phyloP scores from a whole-genome alignment of 2,888 invertebrate species.

The Theretra japonica region DNA sequence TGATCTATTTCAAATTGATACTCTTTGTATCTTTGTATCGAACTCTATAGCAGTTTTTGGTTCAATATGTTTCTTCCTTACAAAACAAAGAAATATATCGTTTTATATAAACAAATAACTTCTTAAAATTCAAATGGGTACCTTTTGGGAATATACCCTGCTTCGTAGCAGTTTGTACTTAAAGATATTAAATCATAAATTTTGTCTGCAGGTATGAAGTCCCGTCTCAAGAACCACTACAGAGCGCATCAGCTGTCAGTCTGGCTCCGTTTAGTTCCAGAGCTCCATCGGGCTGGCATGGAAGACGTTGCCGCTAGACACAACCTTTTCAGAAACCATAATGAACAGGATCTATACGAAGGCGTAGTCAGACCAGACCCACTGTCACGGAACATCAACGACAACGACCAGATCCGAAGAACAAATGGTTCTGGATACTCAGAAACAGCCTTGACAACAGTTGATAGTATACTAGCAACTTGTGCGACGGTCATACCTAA shows the following conservation, averaged over 20 bases:
- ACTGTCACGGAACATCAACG: slow-evolving; percentile 86
- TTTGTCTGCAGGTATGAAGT: slow-evolving; percentile 91
- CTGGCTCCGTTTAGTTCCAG: slow-evolving; percentile 97
- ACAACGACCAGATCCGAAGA: slow-evolving; percentile 85
- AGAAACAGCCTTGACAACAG: slow-evolving; percentile 87
- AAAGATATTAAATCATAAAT: slow-evolving; percentile 21
- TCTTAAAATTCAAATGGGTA: too few relatives aligned
- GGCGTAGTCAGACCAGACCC: slow-evolving; percentile 94
- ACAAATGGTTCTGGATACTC: slow-evolving; percentile 78
- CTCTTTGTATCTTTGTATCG: too few relatives aligned
- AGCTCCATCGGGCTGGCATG: slow-evolving; percentile 94
- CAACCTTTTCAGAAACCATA: slow-evolving; percentile 95
- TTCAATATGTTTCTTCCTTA: too few relatives aligned
- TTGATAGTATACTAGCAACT: slow-evolving; percentile 88
- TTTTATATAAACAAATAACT: too few relatives aligned
- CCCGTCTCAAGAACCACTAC: slow-evolving; percentile 96
- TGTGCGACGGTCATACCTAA: slow-evolving; percentile 87
- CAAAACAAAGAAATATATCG: too few relatives aligned
- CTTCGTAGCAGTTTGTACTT: neutral
- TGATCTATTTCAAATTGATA: too few relatives aligned
- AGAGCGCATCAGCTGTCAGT: slow-evolving; percentile 97
- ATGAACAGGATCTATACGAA: slow-evolving; percentile 95
- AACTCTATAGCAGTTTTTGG: too few relatives aligned
- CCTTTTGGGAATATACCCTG: neutral
- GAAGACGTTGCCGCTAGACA: slow-evolving; percentile 94